A percentile compares a stretch with the other conserved stretches of the same genome.
Conservation (phyloP, 2,888 invertebrate genomes). For the Amphipyra berbera region DNA sequence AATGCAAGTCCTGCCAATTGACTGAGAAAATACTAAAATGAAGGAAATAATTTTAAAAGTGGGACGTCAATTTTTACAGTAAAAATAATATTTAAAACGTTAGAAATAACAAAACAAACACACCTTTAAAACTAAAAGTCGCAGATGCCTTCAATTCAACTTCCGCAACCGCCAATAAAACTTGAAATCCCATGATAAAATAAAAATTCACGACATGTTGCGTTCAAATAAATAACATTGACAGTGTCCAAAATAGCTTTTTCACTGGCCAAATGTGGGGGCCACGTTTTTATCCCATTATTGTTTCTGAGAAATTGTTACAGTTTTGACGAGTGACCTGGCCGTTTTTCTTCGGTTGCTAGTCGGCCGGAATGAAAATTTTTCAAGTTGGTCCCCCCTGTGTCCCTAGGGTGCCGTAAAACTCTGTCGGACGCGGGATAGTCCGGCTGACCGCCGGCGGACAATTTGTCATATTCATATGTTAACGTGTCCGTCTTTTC, state of each 20-base stretch:
- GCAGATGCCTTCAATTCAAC: conserved; percentile 70
- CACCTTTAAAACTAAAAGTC: conserved; percentile 20
- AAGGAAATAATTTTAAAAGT: too few relatives aligned
- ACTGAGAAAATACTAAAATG: too few relatives aligned
- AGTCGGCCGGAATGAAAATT: conserved; percentile 88
- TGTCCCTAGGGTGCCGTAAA: conserved; percentile 88
- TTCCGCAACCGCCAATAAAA: conserved; percentile 79
- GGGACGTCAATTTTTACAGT: not conserved
- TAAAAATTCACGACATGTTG: conserved; percentile 87
- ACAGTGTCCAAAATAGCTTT: conserved; percentile 85
- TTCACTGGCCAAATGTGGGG: conserved; percentile 76
- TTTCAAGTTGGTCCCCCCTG: conserved; percentile 87
- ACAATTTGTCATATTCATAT: conserved; percentile 91
- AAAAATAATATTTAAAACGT: not conserved
- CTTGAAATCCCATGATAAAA: conserved; percentile 86
- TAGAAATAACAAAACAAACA: conserved; percentile 20
- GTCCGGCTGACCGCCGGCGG: conserved; percentile 82
- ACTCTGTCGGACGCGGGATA: conserved; percentile 81
- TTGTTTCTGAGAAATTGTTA: conserved; percentile 90
- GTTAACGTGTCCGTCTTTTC: conserved; percentile 89
- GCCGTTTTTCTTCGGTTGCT: conserved; percentile 85
- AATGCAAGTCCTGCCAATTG: too few relatives aligned
- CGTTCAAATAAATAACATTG: conserved; percentile 89
- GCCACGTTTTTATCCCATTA: conserved; percentile 85
- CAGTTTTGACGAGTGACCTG: conserved; percentile 89